phyloP scores from a whole-genome alignment of 2,113 vertebrate genomes.

The Entelurus aequoreus region DNA sequence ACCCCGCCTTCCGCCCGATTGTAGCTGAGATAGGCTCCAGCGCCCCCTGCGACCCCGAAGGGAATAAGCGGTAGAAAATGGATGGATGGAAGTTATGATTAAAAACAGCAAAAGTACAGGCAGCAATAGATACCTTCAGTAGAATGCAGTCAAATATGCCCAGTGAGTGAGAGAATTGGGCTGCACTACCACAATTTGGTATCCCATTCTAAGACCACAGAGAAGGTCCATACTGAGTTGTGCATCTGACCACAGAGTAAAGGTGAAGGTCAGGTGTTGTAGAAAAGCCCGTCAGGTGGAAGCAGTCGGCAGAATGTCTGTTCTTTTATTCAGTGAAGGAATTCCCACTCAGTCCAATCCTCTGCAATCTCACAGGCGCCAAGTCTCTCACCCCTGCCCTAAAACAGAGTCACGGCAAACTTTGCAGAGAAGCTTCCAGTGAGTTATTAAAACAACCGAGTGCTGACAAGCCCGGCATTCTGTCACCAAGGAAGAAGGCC shows the following conservation, averaged over 20 bases:
- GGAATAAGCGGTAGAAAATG: too few species aligned
- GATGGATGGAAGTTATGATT: not conserved
- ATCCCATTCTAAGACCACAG: constrained; percentile 32
- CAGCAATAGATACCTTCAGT: not conserved
- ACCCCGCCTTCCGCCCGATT: too few species aligned
- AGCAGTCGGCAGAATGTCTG: constrained; percentile 26
- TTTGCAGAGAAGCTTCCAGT: constrained; percentile 44
- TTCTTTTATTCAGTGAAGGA: constrained; percentile 48
- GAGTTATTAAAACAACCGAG: constrained; percentile 74
- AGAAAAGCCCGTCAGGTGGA: constrained; percentile 22
- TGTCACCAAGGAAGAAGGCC: constrained; percentile 64
- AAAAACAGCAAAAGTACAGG: not conserved
- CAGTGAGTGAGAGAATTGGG: not conserved
- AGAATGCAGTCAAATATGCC: not conserved
- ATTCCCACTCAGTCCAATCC: constrained; percentile 37
- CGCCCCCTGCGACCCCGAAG: too few species aligned
- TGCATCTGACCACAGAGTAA: constrained; percentile 22
- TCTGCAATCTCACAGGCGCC: not conserved
- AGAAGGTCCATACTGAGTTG: constrained; percentile 8
- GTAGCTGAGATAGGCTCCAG: too few species aligned
- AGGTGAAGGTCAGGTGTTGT: constrained; percentile 35
- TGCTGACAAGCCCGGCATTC: constrained; percentile 67
- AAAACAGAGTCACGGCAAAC: constrained; percentile 52
- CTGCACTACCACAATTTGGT: not conserved
- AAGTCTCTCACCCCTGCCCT: constrained; percentile 46